These are phyloP conservation scores for Drosophila oshimai DNA, from an alignment of 1,140 invertebrate species.

Conservation along the genomic window DNA sequence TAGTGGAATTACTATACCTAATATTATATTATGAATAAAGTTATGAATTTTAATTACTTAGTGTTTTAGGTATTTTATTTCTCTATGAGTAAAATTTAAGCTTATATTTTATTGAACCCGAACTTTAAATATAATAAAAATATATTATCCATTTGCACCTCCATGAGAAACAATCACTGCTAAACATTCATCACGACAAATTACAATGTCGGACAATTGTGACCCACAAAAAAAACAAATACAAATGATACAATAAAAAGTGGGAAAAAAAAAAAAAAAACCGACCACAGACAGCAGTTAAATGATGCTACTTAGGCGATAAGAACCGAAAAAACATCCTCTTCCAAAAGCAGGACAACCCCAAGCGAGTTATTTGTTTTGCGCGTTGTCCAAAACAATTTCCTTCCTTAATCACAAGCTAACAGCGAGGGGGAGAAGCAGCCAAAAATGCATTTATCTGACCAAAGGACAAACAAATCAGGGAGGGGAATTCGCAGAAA, in stretches of 20 bases:
- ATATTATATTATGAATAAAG: too few relatives aligned
- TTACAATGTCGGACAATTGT: conserved; percentile 33
- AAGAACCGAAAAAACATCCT: conserved; percentile 44
- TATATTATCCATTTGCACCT: neutral
- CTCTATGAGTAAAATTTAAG: too few relatives aligned
- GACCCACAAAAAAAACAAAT: conserved; percentile 11
- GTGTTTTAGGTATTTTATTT: too few relatives aligned
- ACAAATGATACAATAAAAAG: conserved; percentile 23
- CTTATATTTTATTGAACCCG: too few relatives aligned
- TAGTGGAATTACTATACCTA: too few relatives aligned
- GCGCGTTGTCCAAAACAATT: conserved; percentile 81
- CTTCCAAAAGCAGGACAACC: conserved; percentile 25
- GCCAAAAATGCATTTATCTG: conserved; percentile 72
- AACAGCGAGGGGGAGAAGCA: conserved; percentile 34
- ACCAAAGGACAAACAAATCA: conserved; percentile 61
- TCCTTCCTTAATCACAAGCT: conserved; percentile 82
- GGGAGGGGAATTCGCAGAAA: conserved; percentile 21
- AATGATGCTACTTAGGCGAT: conserved; percentile 74
- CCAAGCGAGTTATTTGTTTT: conserved; percentile 64
- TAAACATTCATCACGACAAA: conserved; percentile 62
- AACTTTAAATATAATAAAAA: neutral
- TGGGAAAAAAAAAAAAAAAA: neutral
- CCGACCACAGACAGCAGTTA: conserved; percentile 66
- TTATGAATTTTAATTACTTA: too few relatives aligned
- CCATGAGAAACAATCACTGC: neutral